A percentile compares a stretch with the other conserved stretches of the same genome.
These are phyloP conservation scores for Heliopora coerulea DNA, from an alignment of 92 coral and sea anemone genomes.

Conservation along the genomic window DNA sequence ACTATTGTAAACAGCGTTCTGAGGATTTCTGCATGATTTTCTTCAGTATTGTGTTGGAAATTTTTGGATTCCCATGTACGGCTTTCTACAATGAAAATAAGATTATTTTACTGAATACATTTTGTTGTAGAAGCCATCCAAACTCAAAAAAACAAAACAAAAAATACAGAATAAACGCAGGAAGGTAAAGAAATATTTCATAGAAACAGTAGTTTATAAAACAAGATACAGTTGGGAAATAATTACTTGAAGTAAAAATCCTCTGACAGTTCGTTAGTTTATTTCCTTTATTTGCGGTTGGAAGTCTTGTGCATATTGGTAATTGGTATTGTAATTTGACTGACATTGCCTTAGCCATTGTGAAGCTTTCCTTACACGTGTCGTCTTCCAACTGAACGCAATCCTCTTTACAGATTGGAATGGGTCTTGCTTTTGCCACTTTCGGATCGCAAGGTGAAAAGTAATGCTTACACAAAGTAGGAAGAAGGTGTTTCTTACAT, in stretches of 20 bases:
- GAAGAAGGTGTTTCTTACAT: slow-evolving; percentile 31
- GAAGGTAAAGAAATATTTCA: neutral
- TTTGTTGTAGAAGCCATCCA: neutral
- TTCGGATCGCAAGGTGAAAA: slow-evolving; percentile 32
- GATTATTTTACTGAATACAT: neutral
- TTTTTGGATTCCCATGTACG: neutral
- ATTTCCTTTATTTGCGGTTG: slow-evolving; percentile 36
- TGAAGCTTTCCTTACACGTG: slow-evolving; percentile 35
- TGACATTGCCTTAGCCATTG: slow-evolving; percentile 29
- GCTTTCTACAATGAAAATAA: slow-evolving; percentile 25
- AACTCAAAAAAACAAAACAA: no score
- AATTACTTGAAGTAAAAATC: slow-evolving; percentile 30
- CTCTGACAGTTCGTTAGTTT: slow-evolving; percentile 36
- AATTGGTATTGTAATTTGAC: slow-evolving; percentile 29
- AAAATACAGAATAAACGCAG: neutral
- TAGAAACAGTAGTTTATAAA: no score
- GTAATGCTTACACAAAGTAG: slow-evolving; percentile 28
- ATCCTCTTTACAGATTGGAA: slow-evolving; percentile 48
- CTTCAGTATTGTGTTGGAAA: neutral
- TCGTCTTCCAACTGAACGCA: slow-evolving; percentile 41
- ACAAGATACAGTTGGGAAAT: no score
- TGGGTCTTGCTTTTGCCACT: slow-evolving; percentile 15
- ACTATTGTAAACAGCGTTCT: slow-evolving; percentile 8
- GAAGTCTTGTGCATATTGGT: slow-evolving; percentile 44
- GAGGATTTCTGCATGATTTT: slow-evolving; percentile 19